These are phyloP conservation scores for Sceloporus tristichus DNA, from an alignment of 2,113 vertebrate species.

Conservation along the genomic window DNA sequence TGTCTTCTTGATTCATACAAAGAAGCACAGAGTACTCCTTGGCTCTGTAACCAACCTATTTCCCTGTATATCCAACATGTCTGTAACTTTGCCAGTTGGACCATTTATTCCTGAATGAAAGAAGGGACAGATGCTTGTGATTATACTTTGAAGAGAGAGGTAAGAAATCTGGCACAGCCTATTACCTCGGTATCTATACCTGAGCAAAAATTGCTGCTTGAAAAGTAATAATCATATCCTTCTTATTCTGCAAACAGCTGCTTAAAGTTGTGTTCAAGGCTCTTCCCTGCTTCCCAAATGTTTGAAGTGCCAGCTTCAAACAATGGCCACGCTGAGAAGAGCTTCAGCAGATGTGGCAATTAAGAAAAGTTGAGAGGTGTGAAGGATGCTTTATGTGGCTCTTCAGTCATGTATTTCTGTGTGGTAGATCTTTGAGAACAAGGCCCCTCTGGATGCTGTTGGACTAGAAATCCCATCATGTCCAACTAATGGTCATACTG, in stretches of 20 bases:
- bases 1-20: conserved; percentile 56
- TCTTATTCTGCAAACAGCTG: neutral
- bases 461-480: neutral
- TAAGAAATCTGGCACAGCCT: conserved; percentile 63
- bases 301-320: neutral
- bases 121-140: conserved; percentile 69
- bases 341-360: neutral
- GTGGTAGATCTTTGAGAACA: neutral
- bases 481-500: neutral
- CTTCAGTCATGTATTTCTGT: neutral
- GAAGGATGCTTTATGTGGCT: neutral
- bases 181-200: conserved; percentile 14
- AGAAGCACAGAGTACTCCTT: conserved; percentile 30
- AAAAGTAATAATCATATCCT: neutral
- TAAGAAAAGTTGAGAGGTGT: neutral
- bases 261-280: neutral
- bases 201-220: neutral
- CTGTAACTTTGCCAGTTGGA: conserved; percentile 35
- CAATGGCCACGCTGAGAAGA: neutral
- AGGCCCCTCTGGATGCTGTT: neutral
- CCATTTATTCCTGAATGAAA: conserved; percentile 60
- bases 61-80: conserved; percentile 42
- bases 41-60: neutral
- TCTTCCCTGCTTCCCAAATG: neutral
- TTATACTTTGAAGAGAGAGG: conserved; percentile 62